These are phyloP conservation scores for Gallinago nigripennis DNA, from an alignment of 2,797 vertebrate genomes.

Conservation along the genomic window DNA sequence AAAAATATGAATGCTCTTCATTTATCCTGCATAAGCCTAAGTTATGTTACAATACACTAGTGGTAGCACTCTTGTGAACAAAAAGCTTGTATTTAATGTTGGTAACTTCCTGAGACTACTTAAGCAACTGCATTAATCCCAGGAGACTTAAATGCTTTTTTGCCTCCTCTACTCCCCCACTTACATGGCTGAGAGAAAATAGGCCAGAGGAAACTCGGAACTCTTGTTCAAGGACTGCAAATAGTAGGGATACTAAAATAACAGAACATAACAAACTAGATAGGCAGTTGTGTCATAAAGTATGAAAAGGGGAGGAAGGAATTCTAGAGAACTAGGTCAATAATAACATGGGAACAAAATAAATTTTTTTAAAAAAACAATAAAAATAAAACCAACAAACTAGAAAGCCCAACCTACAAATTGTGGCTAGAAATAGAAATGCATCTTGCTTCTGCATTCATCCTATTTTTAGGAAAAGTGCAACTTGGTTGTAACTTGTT, in stretches of 20 bases:
- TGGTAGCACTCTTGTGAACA: not conserved
- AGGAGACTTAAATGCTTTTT: not conserved
- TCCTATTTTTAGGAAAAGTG: not conserved
- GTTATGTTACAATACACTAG: not conserved
- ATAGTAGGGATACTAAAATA: not conserved
- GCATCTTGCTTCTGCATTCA: not conserved
- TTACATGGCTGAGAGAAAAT: not conserved
- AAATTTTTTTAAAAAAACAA: not conserved
- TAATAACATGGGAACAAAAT: not conserved
- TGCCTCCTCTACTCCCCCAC: not conserved
- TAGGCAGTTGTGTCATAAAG: not conserved
- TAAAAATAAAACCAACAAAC: not conserved
- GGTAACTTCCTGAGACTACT: slow-evolving; percentile 9
- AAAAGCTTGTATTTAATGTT: not conserved
- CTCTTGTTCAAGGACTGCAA: not conserved
- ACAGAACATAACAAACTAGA: not conserved
- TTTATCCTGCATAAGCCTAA: not conserved
- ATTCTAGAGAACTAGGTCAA: not conserved
- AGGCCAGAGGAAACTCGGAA: not conserved
- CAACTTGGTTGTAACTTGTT: not conserved
- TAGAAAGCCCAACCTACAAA: not conserved
- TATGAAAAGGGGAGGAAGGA: not conserved
- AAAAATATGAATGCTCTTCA: slow-evolving; percentile 23
- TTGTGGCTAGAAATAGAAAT: not conserved
- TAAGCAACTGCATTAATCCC: not conserved